Evolutionary conservation across 92 coral and sea anemone genomes (phyloP).

Genomic region (Palythoa grandis): DNA sequence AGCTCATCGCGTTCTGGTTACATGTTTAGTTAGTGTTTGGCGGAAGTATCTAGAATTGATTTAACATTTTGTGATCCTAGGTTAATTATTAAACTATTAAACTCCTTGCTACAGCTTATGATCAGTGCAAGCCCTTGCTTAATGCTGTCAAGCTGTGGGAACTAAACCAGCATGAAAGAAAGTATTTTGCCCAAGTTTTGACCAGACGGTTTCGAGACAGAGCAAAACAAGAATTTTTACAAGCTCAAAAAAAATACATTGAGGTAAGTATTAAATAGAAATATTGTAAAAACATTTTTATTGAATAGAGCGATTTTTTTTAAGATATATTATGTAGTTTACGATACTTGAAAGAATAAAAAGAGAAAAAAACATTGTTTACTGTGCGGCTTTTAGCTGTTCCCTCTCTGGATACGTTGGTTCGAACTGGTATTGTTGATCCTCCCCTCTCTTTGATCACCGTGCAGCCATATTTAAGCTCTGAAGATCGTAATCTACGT

Average conservation of each 20-base stretch:
- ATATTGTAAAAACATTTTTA: neutral
- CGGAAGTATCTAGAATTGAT: too few species aligned
- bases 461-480: too few species aligned
- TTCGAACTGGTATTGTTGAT: too few species aligned
- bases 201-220: neutral
- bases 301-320: neutral
- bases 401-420: too few species aligned
- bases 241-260: neutral
- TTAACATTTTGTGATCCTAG: neutral
- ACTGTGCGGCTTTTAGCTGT: too few species aligned
- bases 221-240: slow-evolving; percentile 14
- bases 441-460: too few species aligned
- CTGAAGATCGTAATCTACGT: too few species aligned
- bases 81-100: neutral
- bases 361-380: too few species aligned
- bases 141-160: slow-evolving; percentile 25
- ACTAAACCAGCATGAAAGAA: neutral
- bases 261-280: neutral
- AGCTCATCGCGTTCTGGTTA: too few species aligned
- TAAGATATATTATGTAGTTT: too few species aligned
- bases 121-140: neutral
- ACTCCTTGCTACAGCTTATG: neutral
- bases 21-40: too few species aligned
- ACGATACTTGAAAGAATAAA: too few species aligned
- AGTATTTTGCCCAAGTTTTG: slow-evolving; percentile 15